A percentile compares a stretch with the other conserved stretches of the same genome.
Conservation (phyloP, 2,888 invertebrate genomes). For the Ryuthela nishihirai region DNA sequence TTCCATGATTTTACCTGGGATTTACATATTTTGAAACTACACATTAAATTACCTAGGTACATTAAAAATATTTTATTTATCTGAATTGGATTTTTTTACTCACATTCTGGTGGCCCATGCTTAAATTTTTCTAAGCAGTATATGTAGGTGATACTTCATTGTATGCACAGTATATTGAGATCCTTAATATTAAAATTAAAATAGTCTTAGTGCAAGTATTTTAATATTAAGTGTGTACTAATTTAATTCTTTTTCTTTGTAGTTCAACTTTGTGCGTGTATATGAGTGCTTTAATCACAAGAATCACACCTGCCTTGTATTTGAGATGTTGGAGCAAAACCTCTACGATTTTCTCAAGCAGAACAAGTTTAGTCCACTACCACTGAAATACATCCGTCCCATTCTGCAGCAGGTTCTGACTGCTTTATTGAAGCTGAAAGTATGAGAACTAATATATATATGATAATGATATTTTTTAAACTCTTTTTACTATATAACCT, state of each 20-base stretch:
- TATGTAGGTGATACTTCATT: too few relatives aligned
- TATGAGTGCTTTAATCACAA: slow-evolving; percentile 99
- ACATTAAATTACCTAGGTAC: too few relatives aligned
- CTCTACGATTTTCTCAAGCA: slow-evolving; percentile 99
- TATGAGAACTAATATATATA: slow-evolving; percentile 49
- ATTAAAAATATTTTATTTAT: too few relatives aligned
- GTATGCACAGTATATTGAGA: too few relatives aligned
- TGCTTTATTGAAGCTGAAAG: slow-evolving; percentile 76
- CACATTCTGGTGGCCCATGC: too few relatives aligned
- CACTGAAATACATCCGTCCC: slow-evolving; percentile 96
- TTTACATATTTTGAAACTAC: too few relatives aligned
- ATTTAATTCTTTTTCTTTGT: slow-evolving; percentile 31
- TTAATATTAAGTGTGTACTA: too few relatives aligned
- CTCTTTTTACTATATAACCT: neutral
- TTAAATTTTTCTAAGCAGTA: too few relatives aligned
- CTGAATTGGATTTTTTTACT: too few relatives aligned
- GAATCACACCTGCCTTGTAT: slow-evolving; percentile 98
- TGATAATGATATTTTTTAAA: neutral
- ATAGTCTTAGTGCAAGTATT: too few relatives aligned
- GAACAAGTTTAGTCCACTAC: slow-evolving; percentile 98
- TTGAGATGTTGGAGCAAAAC: slow-evolving; percentile 99
- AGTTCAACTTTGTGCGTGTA: slow-evolving; percentile 98
- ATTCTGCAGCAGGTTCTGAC: slow-evolving; percentile 96
- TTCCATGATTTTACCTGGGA: too few relatives aligned
- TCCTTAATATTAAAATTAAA: too few relatives aligned